These are phyloP conservation scores for Pogonognathellus flavescens DNA, from an alignment of 1,140 invertebrate species.

Conservation along the genomic window DNA sequence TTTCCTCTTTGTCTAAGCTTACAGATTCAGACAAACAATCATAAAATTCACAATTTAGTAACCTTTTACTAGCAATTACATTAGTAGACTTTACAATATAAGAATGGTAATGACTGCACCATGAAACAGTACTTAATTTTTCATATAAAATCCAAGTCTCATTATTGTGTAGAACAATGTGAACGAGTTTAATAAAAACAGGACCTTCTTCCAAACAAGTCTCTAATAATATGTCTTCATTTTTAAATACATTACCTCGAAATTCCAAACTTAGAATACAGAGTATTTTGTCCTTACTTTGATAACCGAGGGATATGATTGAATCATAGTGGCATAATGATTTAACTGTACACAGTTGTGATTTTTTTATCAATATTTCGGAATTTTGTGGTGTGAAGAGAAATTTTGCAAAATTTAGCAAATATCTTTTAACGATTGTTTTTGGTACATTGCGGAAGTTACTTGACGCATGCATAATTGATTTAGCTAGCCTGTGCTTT, in stretches of 20 bases:
- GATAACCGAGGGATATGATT: not conserved
- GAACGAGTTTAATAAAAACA: not conserved
- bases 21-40: constrained; percentile 1
- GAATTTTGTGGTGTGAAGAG: not conserved
- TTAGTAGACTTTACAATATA: not conserved
- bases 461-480: too few species aligned
- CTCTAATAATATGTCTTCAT: not conserved
- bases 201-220: not conserved
- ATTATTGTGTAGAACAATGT: not conserved
- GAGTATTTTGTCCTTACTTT: not conserved
- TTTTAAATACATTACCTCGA: not conserved
- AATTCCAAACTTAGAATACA: not conserved
- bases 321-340: not conserved
- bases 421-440: not conserved
- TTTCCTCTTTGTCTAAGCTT: not conserved
- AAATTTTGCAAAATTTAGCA: not conserved
- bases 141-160: not conserved
- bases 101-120: not conserved
- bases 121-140: not conserved
- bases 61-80: not conserved
- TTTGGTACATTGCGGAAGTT: not conserved
- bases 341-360: not conserved
- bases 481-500: too few species aligned
- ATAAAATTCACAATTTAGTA: not conserved
- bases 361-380: not conserved